Evolutionary conservation across 2,888 invertebrate genomes (phyloP).

Genomic region (Cephus sareptanus): DNA sequence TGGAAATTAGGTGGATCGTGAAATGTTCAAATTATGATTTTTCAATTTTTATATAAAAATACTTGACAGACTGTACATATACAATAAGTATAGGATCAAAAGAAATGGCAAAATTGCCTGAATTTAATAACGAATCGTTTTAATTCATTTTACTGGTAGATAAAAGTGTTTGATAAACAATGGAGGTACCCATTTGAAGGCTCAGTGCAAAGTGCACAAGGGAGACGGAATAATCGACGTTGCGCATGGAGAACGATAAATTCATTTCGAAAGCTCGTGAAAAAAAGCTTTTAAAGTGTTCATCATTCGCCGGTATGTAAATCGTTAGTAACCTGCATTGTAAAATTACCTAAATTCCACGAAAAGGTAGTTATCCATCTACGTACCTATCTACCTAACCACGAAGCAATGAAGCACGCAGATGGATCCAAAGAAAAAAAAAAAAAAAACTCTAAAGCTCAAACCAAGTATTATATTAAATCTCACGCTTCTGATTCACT

Average conservation of each 20-base stretch:
- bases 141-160: neutral
- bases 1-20: too few species aligned
- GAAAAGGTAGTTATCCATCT: neutral
- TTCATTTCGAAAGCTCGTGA: neutral
- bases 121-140: neutral
- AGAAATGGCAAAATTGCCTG: neutral
- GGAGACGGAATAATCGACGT: neutral
- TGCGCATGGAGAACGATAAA: neutral
- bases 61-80: too few species aligned
- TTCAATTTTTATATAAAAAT: too few species aligned
- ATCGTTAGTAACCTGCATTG: neutral
- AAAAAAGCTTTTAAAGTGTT: neutral
- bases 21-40: too few species aligned
- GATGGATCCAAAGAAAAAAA: neutral
- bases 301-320: neutral
- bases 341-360: neutral
- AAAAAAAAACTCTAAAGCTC: neutral
- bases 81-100: neutral
- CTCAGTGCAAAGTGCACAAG: neutral
- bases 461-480: neutral
- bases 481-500: neutral
- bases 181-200: neutral
- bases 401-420: neutral
- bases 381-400: neutral
- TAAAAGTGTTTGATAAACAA: slow-evolving; percentile 3